These are phyloP conservation scores for Percopsis transmontana DNA, from an alignment of 2,113 vertebrate genomes.

Conservation along the genomic window DNA sequence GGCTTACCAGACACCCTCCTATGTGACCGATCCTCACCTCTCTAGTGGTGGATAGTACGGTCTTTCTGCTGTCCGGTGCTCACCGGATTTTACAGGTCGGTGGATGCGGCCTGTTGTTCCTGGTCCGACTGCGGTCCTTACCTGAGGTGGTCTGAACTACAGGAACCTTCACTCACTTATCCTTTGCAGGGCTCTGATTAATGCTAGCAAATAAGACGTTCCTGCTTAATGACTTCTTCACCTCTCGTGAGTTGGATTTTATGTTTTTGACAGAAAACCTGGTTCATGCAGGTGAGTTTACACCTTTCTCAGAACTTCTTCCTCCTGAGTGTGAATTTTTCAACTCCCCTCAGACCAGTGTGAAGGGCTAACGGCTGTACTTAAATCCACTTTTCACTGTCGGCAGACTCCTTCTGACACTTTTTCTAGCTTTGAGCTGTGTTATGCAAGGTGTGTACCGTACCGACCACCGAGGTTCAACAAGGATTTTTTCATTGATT, in stretches of 20 bases:
- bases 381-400: background rate
- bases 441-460: slow-evolving; percentile 13
- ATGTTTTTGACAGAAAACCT: slow-evolving; percentile 2
- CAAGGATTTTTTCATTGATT: slow-evolving; percentile 19
- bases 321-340: background rate
- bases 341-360: background rate
- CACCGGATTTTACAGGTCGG: background rate
- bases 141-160: background rate
- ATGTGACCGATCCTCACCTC: background rate
- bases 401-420: background rate
- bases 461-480: slow-evolving; percentile 13
- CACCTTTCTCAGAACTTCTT: slow-evolving; percentile 7
- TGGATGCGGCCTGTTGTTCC: background rate
- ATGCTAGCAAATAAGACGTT: slow-evolving; percentile 2
- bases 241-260: background rate
- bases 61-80: background rate
- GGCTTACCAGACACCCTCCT: no score
- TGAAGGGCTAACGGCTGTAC: slow-evolving; percentile 3
- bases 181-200: no score
- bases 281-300: slow-evolving; percentile 2
- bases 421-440: slow-evolving; percentile 8
- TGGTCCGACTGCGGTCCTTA: background rate
- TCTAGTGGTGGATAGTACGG: background rate
- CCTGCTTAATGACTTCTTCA: slow-evolving; percentile 11
- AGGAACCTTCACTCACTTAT: background rate